Evolutionary conservation across 1,140 invertebrate genomes (phyloP), one percentile per base, ranked within the genome.

Genomic region (Orius insidiosus): DNA sequence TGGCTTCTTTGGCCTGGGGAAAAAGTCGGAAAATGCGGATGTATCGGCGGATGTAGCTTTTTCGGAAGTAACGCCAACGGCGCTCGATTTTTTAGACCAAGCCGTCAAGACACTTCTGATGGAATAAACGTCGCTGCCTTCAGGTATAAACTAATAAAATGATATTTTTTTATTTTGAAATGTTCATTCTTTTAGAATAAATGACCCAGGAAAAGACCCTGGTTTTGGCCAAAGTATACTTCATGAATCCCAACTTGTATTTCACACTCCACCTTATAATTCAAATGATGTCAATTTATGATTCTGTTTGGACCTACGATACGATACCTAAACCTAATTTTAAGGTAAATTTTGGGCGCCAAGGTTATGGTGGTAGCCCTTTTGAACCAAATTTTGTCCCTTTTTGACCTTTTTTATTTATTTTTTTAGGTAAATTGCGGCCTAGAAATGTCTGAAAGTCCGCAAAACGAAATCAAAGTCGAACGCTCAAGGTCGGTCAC

Each of bases 221-320:
- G 87, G 87, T 0, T 96, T 88, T 61, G 92, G 89, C 2, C 89
- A 96, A 59, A 95, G 90, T 59, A 78, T 96, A 53, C 66, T 97
- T 7, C 83, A 92, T 57, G 75, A 80, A 40, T 76, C 77, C 33
- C 80, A 86, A 58, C 64, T 93, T n/a, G 78, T 96, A 18, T 92
- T 93, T 60, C 81, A 90, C 50, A 86, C 85, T 1, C 81, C 84
- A 0, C 85, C 85, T 0, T 88, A 88, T 54, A 83, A 80, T 53
- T 70, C 78, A 14, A 71, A 79, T 51, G 76, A 83, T 54, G 76
- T 85, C n/a, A 75, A 75, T 86, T 2, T 78, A 85, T 61, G 82
- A 84, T 35, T 65, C 49, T 6, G 47, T 41, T 43, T 46, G 38
- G 13, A 38, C 34, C n/a, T n/a, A n/a, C 24, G 24, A 24, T 24